Evolutionary conservation across 2,113 vertebrate species (phyloP).

Genomic region (Ivindomyrus marchei): DNA sequence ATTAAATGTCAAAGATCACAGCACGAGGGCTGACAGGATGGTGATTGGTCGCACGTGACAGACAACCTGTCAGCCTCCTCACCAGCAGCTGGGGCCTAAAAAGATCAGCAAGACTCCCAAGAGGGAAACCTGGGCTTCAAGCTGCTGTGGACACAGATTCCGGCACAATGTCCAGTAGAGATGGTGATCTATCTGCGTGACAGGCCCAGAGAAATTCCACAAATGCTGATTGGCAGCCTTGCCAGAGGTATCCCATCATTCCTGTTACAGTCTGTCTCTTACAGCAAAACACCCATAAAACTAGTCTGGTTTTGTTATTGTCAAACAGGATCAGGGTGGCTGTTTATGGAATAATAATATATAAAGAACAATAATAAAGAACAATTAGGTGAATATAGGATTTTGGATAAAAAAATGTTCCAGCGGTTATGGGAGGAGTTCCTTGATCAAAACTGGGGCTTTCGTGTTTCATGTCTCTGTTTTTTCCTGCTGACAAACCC

Average conservation of each 20-base stretch:
- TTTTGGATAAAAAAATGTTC: not conserved
- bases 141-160: not conserved
- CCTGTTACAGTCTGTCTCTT: not conserved
- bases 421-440: not conserved
- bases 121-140: not conserved
- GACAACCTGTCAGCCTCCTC: not conserved
- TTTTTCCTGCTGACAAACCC: not conserved
- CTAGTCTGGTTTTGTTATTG: not conserved
- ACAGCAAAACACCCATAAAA: not conserved
- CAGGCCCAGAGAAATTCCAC: not conserved
- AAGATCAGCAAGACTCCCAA: not conserved
- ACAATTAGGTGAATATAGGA: not conserved
- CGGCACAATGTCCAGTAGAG: not conserved
- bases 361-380: not conserved
- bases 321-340: not conserved
- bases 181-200: not conserved
- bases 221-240: not conserved
- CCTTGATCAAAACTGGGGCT: not conserved
- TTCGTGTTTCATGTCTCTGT: not conserved
- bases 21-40: not conserved
- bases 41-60: not conserved
- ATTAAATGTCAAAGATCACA: constrained; percentile 5
- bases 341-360: not conserved
- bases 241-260: not conserved
- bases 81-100: not conserved